Conservation (phyloP, 2,888 invertebrate species). For the Pristionchus fissidentatus region DNA sequence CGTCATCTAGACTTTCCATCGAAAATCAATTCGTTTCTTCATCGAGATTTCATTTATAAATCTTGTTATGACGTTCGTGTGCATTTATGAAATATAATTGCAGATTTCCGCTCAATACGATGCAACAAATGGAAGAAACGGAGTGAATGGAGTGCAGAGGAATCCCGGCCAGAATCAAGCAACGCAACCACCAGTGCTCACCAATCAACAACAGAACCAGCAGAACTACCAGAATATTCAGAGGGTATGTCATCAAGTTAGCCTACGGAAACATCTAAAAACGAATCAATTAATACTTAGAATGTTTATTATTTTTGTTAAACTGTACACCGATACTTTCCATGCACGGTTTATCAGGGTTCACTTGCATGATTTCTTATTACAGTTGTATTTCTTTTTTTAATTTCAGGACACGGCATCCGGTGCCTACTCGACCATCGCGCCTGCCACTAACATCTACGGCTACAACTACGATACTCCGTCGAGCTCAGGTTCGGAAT, state of each 20-base stretch:
- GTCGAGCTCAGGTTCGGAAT: not conserved
- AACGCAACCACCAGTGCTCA: slow-evolving; percentile 52
- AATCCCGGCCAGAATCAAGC: not conserved
- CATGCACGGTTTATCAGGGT: too few relatives aligned
- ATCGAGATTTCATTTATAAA: too few relatives aligned
- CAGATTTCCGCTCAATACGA: slow-evolving; percentile 25
- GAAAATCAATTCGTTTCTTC: not conserved
- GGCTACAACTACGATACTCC: slow-evolving; percentile 57
- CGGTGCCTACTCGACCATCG: slow-evolving; percentile 6
- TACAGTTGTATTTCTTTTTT: not conserved
- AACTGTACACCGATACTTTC: too few relatives aligned
- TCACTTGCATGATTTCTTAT: not conserved
- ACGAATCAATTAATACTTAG: not conserved
- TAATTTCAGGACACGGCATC: slow-evolving; percentile 18
- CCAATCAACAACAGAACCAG: slow-evolving; percentile 60
- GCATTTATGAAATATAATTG: not conserved
- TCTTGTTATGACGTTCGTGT: too few relatives aligned
- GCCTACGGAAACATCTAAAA: not conserved
- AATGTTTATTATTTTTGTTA: not conserved
- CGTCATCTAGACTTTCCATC: not conserved
- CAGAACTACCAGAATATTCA: slow-evolving; percentile 63
- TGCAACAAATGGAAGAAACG: slow-evolving; percentile 8
- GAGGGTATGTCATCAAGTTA: slow-evolving; percentile 9
- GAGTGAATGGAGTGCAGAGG: slow-evolving; percentile 34
- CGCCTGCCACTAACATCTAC: slow-evolving; percentile 58